phyloP scores from a whole-genome alignment of 1,140 invertebrate species.

The Saccostrea cuccullata region DNA sequence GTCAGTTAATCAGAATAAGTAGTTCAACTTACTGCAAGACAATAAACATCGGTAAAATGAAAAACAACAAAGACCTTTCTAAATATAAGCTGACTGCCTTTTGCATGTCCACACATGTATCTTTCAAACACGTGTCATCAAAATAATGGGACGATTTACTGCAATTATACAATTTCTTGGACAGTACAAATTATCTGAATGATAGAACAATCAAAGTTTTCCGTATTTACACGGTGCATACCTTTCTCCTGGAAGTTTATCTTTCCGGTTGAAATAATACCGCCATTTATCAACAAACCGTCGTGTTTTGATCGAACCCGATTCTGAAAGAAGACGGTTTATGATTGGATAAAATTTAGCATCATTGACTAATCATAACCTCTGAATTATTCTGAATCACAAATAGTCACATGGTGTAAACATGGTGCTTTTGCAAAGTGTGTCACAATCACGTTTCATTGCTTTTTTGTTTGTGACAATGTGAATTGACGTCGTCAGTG shows the following conservation, averaged over 20 bases:
- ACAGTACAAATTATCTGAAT: too few species aligned
- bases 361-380: constrained; percentile 34
- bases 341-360: constrained; percentile 41
- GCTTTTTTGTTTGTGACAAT: too few species aligned
- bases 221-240: background rate
- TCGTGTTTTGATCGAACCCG: constrained; percentile 36
- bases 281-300: constrained; percentile 60
- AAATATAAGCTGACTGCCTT: constrained; percentile 38
- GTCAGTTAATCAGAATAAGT: too few species aligned
- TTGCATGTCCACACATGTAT: background rate
- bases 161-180: too few species aligned
- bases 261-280: constrained; percentile 34
- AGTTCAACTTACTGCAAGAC: too few species aligned
- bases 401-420: constrained; percentile 54
- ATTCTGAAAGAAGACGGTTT: background rate
- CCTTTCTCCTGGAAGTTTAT: background rate
- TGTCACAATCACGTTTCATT: too few species aligned
- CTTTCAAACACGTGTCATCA: constrained; percentile 11
- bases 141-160: too few species aligned
- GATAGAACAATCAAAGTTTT: too few species aligned
- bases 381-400: background rate
- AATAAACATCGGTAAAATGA: too few species aligned
- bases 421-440: constrained; percentile 16
- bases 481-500: too few species aligned
- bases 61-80: background rate